phyloP scores from a whole-genome alignment of 1,140 invertebrate species.

The Atopsyche davidsoni region DNA sequence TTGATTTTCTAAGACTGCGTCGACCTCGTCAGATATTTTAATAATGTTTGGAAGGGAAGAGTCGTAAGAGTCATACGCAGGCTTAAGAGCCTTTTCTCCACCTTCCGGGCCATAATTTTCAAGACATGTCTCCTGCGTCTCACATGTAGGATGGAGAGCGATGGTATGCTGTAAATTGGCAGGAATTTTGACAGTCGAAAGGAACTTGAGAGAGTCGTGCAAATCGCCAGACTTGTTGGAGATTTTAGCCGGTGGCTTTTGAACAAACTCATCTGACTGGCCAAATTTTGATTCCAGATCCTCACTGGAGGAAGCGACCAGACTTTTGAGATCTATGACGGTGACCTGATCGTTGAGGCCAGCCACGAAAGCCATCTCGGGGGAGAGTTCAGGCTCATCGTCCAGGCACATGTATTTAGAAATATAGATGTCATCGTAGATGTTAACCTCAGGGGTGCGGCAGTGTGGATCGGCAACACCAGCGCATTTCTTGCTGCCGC shows the following conservation, averaged over 20 bases:
- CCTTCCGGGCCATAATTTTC: slow-evolving; percentile 14
- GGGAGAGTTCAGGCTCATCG: slow-evolving; percentile 45
- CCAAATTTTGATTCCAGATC: slow-evolving; percentile 40
- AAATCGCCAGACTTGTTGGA: slow-evolving; percentile 6
- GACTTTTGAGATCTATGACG: slow-evolving; percentile 39
- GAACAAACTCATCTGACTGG: slow-evolving; percentile 40
- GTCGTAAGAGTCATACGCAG: slow-evolving; percentile 7
- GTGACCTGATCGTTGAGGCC: slow-evolving; percentile 43
- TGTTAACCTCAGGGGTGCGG: slow-evolving; percentile 38
- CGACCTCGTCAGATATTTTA: slow-evolving; percentile 20
- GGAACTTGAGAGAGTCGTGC: slow-evolving; percentile 18
- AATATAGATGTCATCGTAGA: slow-evolving; percentile 46
- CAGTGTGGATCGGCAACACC: slow-evolving; percentile 32
- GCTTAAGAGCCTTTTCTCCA: slow-evolving; percentile 13
- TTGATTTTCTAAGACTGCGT: slow-evolving; percentile 19
- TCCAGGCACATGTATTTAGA: slow-evolving; percentile 40
- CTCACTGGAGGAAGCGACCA: slow-evolving; percentile 44
- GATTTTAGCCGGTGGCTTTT: slow-evolving; percentile 8
- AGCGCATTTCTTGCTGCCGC: slow-evolving; percentile 45
- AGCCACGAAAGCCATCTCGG: slow-evolving; percentile 33
- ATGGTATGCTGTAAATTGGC: slow-evolving; percentile 16
- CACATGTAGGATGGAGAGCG: slow-evolving; percentile 13
- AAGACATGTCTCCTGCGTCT: slow-evolving; percentile 8
- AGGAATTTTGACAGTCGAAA: slow-evolving; percentile 18
- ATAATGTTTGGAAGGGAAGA: slow-evolving; percentile 5